Percentiles rank a stretch among this genome's conserved stretches.
These are phyloP conservation scores for Masnerella sp. DNA, from an alignment of 2,888 invertebrate genomes.

Conservation along the genomic window DNA sequence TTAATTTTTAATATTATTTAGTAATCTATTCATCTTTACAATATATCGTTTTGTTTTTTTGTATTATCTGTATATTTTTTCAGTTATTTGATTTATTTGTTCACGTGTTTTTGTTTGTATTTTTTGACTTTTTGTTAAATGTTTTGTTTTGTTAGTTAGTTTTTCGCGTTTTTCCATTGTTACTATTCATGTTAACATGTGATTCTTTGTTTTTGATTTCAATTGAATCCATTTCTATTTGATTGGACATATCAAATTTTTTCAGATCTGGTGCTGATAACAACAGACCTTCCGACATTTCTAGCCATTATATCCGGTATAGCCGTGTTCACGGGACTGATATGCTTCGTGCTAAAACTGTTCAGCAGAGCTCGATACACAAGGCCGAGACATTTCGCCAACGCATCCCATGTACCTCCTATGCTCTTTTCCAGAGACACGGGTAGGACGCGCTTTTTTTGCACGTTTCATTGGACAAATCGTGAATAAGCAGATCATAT, in stretches of 20 bases:
- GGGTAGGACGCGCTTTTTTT: conserved; percentile 80
- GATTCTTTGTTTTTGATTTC: too few relatives aligned
- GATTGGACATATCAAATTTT: conserved; percentile 56
- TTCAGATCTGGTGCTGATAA: conserved; percentile 88
- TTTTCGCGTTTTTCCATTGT: too few relatives aligned
- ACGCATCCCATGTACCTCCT: conserved; percentile 90
- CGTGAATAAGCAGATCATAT: background rate
- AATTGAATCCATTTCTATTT: too few relatives aligned
- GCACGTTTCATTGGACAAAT: background rate
- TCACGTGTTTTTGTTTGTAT: too few relatives aligned
- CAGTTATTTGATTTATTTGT: too few relatives aligned
- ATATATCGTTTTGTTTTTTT: too few relatives aligned
- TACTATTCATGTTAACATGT: too few relatives aligned
- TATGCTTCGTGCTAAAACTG: conserved; percentile 92
- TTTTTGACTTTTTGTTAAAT: too few relatives aligned
- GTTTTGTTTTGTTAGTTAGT: too few relatives aligned
- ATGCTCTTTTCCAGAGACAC: conserved; percentile 92
- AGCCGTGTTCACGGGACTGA: conserved; percentile 89
- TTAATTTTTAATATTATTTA: too few relatives aligned
- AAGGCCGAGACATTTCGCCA: conserved; percentile 87
- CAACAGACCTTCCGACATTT: conserved; percentile 91
- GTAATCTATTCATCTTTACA: too few relatives aligned
- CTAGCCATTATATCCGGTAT: conserved; percentile 91
- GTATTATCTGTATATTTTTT: too few relatives aligned
- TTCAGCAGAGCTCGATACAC: conserved; percentile 84